Evolutionary conservation across 2,888 invertebrate genomes (phyloP).

Genomic region (Tortrix viridana): DNA sequence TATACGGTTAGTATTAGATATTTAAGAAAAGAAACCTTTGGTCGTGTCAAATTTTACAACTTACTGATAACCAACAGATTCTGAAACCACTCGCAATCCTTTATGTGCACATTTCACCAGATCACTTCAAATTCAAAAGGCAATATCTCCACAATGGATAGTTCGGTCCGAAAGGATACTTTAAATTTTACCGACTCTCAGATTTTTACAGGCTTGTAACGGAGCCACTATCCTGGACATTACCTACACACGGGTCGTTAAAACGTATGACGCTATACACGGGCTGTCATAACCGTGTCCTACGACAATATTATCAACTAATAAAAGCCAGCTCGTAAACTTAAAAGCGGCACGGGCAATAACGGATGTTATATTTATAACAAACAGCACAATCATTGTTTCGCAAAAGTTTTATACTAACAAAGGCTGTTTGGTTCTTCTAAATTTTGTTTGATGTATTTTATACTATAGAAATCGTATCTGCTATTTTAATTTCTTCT

Average conservation of each 20-base stretch:
- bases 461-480: no score
- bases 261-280: slow-evolving; percentile 5
- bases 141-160: slow-evolving; percentile 19
- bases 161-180: slow-evolving; percentile 10
- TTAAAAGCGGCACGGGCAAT: slow-evolving; percentile 22
- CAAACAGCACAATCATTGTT: slow-evolving; percentile 4
- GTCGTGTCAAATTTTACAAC: slow-evolving; percentile 1
- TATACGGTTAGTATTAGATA: not conserved
- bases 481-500: no score
- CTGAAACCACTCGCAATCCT: not conserved
- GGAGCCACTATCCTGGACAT: not conserved
- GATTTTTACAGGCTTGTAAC: slow-evolving; percentile 15
- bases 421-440: not conserved
- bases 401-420: not conserved
- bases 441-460: not conserved
- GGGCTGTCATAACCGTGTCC: slow-evolving; percentile 15
- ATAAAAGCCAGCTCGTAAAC: slow-evolving; percentile 15
- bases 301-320: slow-evolving; percentile 20
- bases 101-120: slow-evolving; percentile 13
- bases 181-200: slow-evolving; percentile 11
- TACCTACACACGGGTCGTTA: slow-evolving; percentile 1
- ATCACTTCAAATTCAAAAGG: slow-evolving; percentile 22
- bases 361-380: slow-evolving; percentile 12
- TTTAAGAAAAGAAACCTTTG: slow-evolving; percentile 2
- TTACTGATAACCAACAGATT: not conserved